Base-by-base conservation (phyloP, 2,888 invertebrate species). In the Volucella inflata region DNA sequence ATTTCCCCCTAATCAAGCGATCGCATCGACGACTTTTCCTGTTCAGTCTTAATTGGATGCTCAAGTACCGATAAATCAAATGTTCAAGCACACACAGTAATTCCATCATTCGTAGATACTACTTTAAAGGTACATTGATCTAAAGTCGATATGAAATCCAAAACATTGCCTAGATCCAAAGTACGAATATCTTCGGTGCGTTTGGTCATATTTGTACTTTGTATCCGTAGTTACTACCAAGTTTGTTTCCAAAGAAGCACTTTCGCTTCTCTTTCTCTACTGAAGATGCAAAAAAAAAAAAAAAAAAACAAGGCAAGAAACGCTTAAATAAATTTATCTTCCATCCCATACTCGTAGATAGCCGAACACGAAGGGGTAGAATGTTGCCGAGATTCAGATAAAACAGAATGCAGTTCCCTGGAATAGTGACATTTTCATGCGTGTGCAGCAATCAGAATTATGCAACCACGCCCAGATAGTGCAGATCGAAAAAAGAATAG, bases 11-110 rank as follows among this genome's bases (percentile, higher is more conserved):
- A 68, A 68, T 78, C 55, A 53, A 30, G 62, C 65, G 57, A 82
- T 77, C 44, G 30, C 60, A 62, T 62, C 46, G 42, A 55, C 30
- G 30, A 59, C 74, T 74, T 67, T 62, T 64, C 46, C 57, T 64
- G 64, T 65, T 70, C 59, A 48, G 46, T 75, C 65, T 79, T 84
- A 84, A 84, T 84, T 84, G 84, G 84, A 75, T 59, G 65, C 79
- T 70, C 51, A 40, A 53, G 53, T 70, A 36, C 53, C 50, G 21
- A 67, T 84, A 60, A 50, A 84, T 65, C 65, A 71, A 70, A 57
- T 42, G 40, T 14, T 50, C 38, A 53, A 62, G 70, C 30, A 53
- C 17, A 59, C 8, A 53, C 72, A 16, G 53, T 8, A 16, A 44
- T 65, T 60, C 44, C 59, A 77, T 77, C 68, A 68, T 11, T n/a